Percentiles rank a stretch among this genome's conserved stretches.
Conservation (phyloP, 2,888 invertebrate species). For the Blera fallax region DNA sequence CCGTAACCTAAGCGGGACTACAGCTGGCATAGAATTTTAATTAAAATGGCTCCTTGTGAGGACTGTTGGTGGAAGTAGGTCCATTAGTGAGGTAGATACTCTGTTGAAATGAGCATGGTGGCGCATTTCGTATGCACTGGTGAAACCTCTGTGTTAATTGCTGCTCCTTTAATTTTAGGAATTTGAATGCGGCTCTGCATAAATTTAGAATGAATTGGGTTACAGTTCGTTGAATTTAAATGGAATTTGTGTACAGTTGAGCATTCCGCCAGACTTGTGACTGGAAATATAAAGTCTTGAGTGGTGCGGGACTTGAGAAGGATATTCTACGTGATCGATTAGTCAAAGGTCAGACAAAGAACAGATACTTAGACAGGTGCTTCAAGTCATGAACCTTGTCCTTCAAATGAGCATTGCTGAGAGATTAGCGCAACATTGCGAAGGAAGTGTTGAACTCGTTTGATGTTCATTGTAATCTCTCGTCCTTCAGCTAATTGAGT, state of each 20-base stretch:
- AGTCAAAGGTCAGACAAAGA: background rate
- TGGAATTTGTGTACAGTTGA: background rate
- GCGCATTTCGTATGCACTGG: background rate
- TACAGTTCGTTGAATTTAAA: background rate
- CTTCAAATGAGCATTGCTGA: background rate
- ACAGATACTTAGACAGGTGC: background rate
- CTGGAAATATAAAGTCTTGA: background rate
- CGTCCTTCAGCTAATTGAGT: too few relatives aligned
- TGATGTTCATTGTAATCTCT: too few relatives aligned
- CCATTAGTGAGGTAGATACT: background rate
- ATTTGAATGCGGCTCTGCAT: background rate
- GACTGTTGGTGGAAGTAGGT: background rate
- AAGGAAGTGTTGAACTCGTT: background rate
- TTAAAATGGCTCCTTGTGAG: background rate
- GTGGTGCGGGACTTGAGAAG: background rate
- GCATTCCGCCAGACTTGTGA: background rate
- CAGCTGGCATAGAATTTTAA: constrained; percentile 15
- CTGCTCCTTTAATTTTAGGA: background rate
- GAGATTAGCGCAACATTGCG: too few relatives aligned
- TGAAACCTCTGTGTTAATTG: constrained; percentile 9
- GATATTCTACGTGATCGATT: background rate
- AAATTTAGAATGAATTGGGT: background rate
- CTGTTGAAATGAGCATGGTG: background rate
- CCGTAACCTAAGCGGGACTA: background rate
- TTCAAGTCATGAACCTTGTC: background rate